Base-by-base conservation (phyloP, 2,888 invertebrate genomes). In the Callimorpha dominula region DNA sequence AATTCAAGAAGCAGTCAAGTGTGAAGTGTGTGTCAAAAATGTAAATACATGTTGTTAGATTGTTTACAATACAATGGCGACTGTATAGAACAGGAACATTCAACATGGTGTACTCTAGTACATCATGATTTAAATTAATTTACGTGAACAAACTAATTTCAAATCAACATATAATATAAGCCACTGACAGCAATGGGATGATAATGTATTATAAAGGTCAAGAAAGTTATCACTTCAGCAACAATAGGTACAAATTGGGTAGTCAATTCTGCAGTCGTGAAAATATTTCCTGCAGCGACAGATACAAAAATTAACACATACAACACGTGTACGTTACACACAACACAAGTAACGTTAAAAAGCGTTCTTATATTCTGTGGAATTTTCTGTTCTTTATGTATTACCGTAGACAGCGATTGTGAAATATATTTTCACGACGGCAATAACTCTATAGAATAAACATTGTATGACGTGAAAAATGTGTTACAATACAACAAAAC, bases 321-420 rank as follows among this genome's bases (percentile, higher is more conserved):
- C 9, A 4, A 57, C 62, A 6, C n/a, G n/a, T n/a, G n/a, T n/a
- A n/a, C n/a, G n/a, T n/a, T n/a, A n/a, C n/a, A n/a, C n/a, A n/a
- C n/a, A n/a, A n/a, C n/a, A n/a, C n/a, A n/a, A n/a, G 52, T 63
- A n/a, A 52, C 50, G 40, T 17, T 50, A 49, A 12, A 15, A 15
- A 43, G 9, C 15, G 9, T n/a, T 57, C 46, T 60, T 49, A 40
- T 50, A 50, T 50, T 70, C 12, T 57, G 50, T 40, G 12, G 46
- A 1, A 65, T 57, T 57, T 49, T 70, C 9, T 9, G 49, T 46
- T n/a, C 12, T 9, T 20, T 65, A 46, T 65, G 17, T 46, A 43
- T 65, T 54, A 46, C 7, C 17, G 70, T 65, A 11, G 52, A 70
- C 20, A 31, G 70, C 17, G 17, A 42, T 66, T n/a, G 62, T 42